Percentiles rank a stretch among this genome's conserved stretches.
Evolutionary conservation across 1,140 invertebrate genomes (phyloP).

Genomic region (Solenopsis fugax): DNA sequence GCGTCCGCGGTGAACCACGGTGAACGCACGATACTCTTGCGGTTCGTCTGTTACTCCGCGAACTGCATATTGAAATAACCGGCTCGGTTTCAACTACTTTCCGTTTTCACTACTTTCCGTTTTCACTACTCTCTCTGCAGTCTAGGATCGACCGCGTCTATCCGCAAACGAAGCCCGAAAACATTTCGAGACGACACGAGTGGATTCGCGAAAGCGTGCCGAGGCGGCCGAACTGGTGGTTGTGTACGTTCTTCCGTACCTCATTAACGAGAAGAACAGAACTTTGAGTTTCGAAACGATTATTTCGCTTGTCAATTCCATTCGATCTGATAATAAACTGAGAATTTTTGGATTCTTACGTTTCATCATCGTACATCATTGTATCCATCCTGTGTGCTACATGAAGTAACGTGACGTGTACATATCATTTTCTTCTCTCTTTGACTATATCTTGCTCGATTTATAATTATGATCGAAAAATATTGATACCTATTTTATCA

Average conservation of each 20-base stretch:
- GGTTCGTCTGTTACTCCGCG: constrained; percentile 51
- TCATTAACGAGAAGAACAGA: background rate
- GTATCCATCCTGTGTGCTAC: background rate
- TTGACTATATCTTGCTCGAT: background rate
- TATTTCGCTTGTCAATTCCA: background rate
- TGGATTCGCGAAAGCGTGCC: constrained; percentile 6
- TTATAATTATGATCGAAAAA: background rate
- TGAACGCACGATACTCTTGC: constrained; percentile 42
- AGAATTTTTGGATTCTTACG: background rate
- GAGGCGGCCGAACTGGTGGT: constrained; percentile 35
- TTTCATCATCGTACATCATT: background rate
- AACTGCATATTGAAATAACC: background rate
- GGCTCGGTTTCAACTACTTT: background rate
- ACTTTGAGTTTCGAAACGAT: background rate
- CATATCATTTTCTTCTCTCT: background rate
- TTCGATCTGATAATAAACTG: background rate
- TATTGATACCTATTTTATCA: background rate
- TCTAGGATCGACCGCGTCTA: background rate
- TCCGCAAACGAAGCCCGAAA: background rate
- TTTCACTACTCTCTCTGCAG: background rate
- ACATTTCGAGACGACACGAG: constrained; percentile 28
- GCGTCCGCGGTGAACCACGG: constrained; percentile 43
- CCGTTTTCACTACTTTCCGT: background rate
- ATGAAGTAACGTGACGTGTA: constrained; percentile 43
- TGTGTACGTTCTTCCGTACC: constrained; percentile 22